Base-by-base conservation (phyloP, 92 coral and sea anemone genomes). In the Zoanthus sansibaricus region DNA sequence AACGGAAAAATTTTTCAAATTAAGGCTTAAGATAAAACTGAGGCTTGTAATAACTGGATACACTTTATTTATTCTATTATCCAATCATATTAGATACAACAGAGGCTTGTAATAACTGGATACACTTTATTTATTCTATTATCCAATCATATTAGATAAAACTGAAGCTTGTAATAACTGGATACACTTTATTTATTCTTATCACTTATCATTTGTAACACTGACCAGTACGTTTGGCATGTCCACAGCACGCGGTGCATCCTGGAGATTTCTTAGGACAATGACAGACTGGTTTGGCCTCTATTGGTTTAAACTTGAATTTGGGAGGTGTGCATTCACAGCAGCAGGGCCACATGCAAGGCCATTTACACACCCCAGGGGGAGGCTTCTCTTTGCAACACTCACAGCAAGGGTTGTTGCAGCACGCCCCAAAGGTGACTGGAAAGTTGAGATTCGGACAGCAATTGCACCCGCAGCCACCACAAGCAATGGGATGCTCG, bases 271-370 rank as follows among this genome's bases (percentile, higher is more conserved):
- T 89, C 58, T 89, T 87, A 79, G 98, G 98, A 62, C 98, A 94
- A 77, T 94, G 98, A 47, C 98, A 94, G 76, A 94, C 88, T n/a
- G 98, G 98, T 58, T 94, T 93, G 46, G 98, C 92, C 66, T 94
- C 90, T 91, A 94, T 86, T 5, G 98, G 98, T 45, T 72, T 72
- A 16, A 72, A 72, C 3, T 47, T 75, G 62, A 51, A 30, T 42
- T 75, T 30, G 14, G 78, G 56, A 17, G 56, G 56, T 37, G 98
- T 94, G 83, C 98, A 94, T 72, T 92, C 92, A 80, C 98, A 94
- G 91, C 98, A 95, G 91, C 98, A 95, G 25, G 98, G 98, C 98
- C 98, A 95, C 94, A 93, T 93, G 84, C 98, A 95, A 12, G 98
- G 98, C 98, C 98, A 95, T 87, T 95, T 94, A 91, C 98, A 95